Evolutionary conservation across 2,797 vertebrate species (phyloP).

Genomic region (Chiroxiphia lanceolata): DNA sequence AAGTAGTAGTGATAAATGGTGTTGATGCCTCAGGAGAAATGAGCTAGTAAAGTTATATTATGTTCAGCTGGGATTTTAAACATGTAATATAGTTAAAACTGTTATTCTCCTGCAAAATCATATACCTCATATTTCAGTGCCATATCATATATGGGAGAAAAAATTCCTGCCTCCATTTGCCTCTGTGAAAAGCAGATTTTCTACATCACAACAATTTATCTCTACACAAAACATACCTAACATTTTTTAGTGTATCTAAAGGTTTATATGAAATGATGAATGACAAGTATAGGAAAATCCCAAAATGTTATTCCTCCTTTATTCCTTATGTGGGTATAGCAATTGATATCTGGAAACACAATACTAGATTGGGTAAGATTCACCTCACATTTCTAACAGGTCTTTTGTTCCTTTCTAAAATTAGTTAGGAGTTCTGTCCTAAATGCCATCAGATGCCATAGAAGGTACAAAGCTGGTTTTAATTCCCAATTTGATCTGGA

Average conservation of each 20-base stretch:
- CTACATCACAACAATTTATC: neutral
- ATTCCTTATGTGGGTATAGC: neutral
- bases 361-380: neutral
- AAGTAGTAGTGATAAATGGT: constrained; percentile 73
- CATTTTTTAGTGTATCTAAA: neutral
- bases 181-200: neutral
- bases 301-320: neutral
- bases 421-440: neutral
- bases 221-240: neutral
- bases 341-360: neutral
- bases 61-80: constrained; percentile 74
- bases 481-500: neutral
- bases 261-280: neutral
- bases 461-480: neutral
- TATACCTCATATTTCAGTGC: constrained; percentile 47
- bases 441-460: neutral
- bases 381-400: neutral
- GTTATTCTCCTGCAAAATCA: constrained; percentile 63
- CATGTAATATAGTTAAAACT: constrained; percentile 68
- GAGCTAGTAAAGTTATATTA: constrained; percentile 75
- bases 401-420: neutral
- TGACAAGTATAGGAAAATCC: neutral
- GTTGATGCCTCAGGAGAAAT: constrained; percentile 74
- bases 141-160: neutral
- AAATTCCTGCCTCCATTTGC: neutral